phyloP scores from a whole-genome alignment of 2,113 vertebrate species.

The Ammodramus savannarum region DNA sequence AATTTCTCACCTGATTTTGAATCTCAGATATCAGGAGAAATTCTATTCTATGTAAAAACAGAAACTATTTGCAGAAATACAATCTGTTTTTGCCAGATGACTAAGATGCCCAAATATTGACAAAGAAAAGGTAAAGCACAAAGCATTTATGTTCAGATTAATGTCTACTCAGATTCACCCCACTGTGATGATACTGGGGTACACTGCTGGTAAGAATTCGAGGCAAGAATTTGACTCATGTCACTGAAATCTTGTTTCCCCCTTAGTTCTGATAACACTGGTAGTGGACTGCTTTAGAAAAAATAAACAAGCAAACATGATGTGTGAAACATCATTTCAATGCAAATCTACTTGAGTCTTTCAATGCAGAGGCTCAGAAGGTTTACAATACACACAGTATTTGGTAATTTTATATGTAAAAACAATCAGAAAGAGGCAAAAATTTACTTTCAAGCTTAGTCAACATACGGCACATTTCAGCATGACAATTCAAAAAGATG shows the following conservation, averaged over 20 bases:
- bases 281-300: slow-evolving; percentile 10
- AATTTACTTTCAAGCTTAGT: slow-evolving; percentile 69
- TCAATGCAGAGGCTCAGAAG: slow-evolving; percentile 58
- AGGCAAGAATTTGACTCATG: not conserved
- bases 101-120: not conserved
- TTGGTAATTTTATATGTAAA: slow-evolving; percentile 76
- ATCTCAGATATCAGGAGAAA: not conserved
- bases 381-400: slow-evolving; percentile 80
- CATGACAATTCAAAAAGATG: slow-evolving; percentile 66
- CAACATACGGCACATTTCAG: slow-evolving; percentile 68
- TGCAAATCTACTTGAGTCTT: slow-evolving; percentile 53
- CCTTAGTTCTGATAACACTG: not conserved
- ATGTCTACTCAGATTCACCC: not conserved
- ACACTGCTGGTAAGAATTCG: not conserved
- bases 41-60: not conserved
- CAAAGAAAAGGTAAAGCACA: not conserved
- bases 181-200: not conserved
- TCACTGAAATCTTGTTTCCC: not conserved
- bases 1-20: not conserved
- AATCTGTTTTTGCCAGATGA: not conserved
- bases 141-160: not conserved
- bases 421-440: slow-evolving; percentile 72
- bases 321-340: slow-evolving; percentile 41
- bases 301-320: slow-evolving; percentile 36
- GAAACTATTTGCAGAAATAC: not conserved